Conservation (phyloP, 2,113 vertebrate genomes). For the Oceanites oceanicus region DNA sequence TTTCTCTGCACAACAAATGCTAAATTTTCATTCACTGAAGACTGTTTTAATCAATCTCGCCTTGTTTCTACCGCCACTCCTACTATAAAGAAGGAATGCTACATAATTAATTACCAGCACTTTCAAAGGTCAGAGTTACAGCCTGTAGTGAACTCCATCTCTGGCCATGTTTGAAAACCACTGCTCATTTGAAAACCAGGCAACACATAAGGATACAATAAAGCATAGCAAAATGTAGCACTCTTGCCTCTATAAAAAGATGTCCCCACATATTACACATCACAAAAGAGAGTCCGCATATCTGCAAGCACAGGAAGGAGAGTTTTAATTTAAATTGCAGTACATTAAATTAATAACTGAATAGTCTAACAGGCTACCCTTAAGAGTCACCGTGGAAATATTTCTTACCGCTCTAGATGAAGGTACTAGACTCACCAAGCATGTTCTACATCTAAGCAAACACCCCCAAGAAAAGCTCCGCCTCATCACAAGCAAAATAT, state of each 20-base stretch:
- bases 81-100: background rate
- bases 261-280: background rate
- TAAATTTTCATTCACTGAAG: background rate
- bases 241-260: background rate
- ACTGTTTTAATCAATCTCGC: background rate
- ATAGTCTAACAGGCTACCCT: background rate
- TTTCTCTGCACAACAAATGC: background rate
- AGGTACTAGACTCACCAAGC: background rate
- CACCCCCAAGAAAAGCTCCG: background rate
- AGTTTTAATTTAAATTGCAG: background rate
- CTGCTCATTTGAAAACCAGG: background rate
- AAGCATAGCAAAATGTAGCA: background rate
- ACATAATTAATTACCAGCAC: constrained; percentile 3
- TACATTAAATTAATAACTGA: background rate
- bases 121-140: constrained; percentile 36
- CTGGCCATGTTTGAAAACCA: background rate
- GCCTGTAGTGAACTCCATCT: background rate
- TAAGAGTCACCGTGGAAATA: background rate
- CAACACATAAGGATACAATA: background rate
- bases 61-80: background rate
- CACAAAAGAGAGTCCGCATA: background rate
- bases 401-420: background rate
- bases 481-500: background rate
- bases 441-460: background rate
- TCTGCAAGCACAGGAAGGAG: background rate